Conservation (phyloP, 2,888 invertebrate species). For the Apamea epomidion region DNA sequence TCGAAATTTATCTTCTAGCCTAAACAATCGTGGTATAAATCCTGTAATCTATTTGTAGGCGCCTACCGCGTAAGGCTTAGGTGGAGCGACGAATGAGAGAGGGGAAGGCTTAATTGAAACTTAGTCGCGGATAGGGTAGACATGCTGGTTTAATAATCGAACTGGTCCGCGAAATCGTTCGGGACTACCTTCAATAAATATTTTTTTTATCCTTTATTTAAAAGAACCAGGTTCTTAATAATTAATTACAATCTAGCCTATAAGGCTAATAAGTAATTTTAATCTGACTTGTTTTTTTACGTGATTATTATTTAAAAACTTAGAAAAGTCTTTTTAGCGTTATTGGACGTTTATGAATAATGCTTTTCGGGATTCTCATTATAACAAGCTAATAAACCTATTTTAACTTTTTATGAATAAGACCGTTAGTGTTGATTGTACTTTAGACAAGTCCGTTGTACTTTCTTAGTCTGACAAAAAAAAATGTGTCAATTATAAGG, state of each 20-base stretch:
- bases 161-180: background rate
- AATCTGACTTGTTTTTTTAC: background rate
- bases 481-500: too few species aligned
- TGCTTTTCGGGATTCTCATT: too few species aligned
- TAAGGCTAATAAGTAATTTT: background rate
- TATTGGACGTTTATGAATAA: too few species aligned
- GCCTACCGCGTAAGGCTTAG: conserved; percentile 77
- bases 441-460: too few species aligned
- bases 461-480: too few species aligned
- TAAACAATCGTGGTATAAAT: conserved; percentile 76
- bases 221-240: background rate
- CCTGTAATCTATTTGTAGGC: conserved; percentile 82
- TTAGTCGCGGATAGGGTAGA: conserved; percentile 76
- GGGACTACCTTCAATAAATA: background rate
- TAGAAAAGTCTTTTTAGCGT: too few species aligned
- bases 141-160: conserved; percentile 36
- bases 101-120: conserved; percentile 87
- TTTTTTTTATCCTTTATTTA: background rate
- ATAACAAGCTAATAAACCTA: too few species aligned
- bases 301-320: too few species aligned
- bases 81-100: conserved; percentile 74
- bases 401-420: too few species aligned
- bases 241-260: background rate
- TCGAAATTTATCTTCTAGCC: conserved; percentile 73
- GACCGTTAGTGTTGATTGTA: too few species aligned